Evolutionary conservation across 2,888 invertebrate genomes (phyloP), one percentile per base, ranked within the genome.

Genomic region (Oscheius sp.): DNA sequence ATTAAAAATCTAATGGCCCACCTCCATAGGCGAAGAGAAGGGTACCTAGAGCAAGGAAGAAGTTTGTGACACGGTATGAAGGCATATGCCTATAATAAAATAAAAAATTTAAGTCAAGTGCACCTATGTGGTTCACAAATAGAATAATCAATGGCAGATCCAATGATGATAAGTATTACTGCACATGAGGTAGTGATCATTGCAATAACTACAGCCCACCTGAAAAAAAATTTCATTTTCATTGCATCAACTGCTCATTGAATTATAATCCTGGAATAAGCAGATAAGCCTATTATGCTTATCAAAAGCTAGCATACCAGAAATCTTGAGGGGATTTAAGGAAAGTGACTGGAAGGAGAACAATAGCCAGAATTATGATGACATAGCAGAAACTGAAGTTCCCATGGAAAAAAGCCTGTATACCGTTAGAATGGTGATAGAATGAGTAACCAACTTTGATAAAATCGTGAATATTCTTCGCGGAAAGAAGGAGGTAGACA

Each of bases 301-400:
- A 33, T 17, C n/a, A 6, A n/a, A 30, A 17, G 2, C n/a, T 1
- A 20, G n/a, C 68, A 62, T 49, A 80, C 84, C 84, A 84, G 72
- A 84, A 84, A 68, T 84, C 84, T 47, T 81, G 76, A 8, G 84
- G 84, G 2, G 82, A 82, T 67, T 84, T 84, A 41, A 84, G 71
- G 70, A 84, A 81, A 5, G 75, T 77, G n/a, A 84, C 65, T 26
- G 84, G 84, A 14, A 82, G 72, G 24, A 84, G 78, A 28, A 74
- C 69, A 28, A 78, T 70, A 30, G 83, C 83, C 22, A 84, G 71
- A 50, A 82, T 77, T 8, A 84, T 65, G 17, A 84, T 67, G 28
- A 84, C 77, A 9, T 75, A 68, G 71, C 84, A 84, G 76, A 78
- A 83, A 17, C 76, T 74, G 51, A 80, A 68, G 22, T 67, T 67